A percentile compares a stretch with the other conserved stretches of the same genome.
phyloP scores from a whole-genome alignment of 2,113 vertebrate species.

The Bubo blakistoni region DNA sequence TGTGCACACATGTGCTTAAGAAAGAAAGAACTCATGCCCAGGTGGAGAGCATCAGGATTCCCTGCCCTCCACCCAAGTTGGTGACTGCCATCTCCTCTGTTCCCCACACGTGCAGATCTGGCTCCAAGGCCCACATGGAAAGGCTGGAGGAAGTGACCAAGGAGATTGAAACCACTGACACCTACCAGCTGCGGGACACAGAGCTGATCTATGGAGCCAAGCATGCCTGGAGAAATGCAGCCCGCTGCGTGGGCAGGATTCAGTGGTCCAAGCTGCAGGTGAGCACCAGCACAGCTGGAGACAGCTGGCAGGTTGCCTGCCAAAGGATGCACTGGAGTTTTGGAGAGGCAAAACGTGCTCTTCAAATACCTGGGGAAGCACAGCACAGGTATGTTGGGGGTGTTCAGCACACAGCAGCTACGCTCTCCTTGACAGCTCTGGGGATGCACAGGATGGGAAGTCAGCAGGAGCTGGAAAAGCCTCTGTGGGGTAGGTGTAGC shows the following conservation, averaged over 20 bases:
- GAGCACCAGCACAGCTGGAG: not conserved
- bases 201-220: conserved; percentile 97
- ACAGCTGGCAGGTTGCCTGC: not conserved
- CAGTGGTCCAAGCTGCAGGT: conserved; percentile 99
- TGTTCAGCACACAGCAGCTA: not conserved
- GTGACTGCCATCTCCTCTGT: not conserved
- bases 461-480: not conserved
- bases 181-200: conserved; percentile 93
- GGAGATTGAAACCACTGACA: conserved; percentile 86
- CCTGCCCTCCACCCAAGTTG: accelerated
- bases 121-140: conserved; percentile 92
- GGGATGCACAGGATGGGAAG: not conserved
- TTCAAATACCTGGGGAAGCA: not conserved
- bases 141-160: conserved; percentile 91
- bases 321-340: not conserved
- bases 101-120: conserved; percentile 70
- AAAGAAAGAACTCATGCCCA: accelerated
- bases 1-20: not conserved
- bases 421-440: not conserved
- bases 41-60: not conserved
- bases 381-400: not conserved
- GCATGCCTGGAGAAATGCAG: conserved; percentile 93
- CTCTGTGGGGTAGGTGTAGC: not conserved
- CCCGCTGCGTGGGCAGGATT: conserved; percentile 94
- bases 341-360: not conserved